Base-by-base conservation (phyloP, 1,140 invertebrate genomes). In the Ooceraea biroi region DNA sequence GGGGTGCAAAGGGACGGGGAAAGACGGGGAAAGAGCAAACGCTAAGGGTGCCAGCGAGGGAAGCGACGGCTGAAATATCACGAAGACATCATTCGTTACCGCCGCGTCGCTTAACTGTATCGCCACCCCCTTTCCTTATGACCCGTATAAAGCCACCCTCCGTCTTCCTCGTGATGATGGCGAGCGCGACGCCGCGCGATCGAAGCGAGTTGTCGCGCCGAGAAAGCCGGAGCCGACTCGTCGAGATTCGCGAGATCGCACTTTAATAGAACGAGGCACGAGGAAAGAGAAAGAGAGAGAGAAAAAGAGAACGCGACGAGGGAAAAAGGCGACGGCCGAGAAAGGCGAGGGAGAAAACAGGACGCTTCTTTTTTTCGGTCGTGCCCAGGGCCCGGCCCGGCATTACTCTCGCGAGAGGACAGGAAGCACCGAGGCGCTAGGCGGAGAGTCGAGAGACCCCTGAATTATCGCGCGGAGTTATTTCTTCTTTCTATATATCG, bases 391-490 rank as follows among this genome's bases (percentile, higher is more conserved):
- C 22, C 14, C 57, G 22, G 7, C 2, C 44, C 25, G 61, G 71
- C 69, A 44, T 71, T 82, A 74, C 71, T 82, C 85, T 84, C 74
- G 57, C 65, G 58, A 65, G 58, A 65, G 48, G 41, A 66, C 74
- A 84, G 83, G 71, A 88, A 86, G 71, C 77, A 80, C 66, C 58
- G 77, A 36, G 57, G 66, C 41, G 63, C 68, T 77, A 61, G 77
- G 76, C 78, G 78, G 80, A 72, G 61, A 60, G 74, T 58, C 52
- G 68, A 58, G 78, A 84, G 78, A 84, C 63, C 63, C 44, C 83
- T 88, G 86, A 91, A 90, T 91, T 91, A 91, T 91, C 87, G 86
- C 71, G 44, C 60, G 52, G 77, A 84, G 85, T 90, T 90, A 77
- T 89, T 90, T 88, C 85, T 84, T 84, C 85, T 85, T 90, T 83